A percentile compares a stretch with the other conserved stretches of the same genome.
Conservation (phyloP, 2,888 invertebrate species). For the Euzophera pinguis region DNA sequence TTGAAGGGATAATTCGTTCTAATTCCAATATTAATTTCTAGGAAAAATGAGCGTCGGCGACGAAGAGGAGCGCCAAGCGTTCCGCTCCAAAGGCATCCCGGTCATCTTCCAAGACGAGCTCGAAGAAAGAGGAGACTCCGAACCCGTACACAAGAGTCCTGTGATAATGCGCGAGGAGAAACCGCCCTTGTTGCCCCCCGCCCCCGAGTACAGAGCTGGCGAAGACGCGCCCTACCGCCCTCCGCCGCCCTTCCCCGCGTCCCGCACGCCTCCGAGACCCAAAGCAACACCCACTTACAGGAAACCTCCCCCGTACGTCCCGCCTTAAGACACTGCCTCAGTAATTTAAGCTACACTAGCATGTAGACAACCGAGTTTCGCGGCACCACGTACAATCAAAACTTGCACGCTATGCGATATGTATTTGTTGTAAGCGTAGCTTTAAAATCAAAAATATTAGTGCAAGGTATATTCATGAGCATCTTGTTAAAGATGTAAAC, state of each 20-base stretch:
- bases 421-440: too few species aligned
- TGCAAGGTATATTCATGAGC: too few species aligned
- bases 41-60: constrained; percentile 86
- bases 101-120: constrained; percentile 98
- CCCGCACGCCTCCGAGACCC: constrained; percentile 88
- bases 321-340: constrained; percentile 85
- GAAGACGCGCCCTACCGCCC: constrained; percentile 91
- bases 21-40: constrained; percentile 35
- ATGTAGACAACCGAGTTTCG: constrained; percentile 16
- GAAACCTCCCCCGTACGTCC: constrained; percentile 98
- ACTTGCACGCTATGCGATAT: too few species aligned
- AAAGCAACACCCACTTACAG: constrained; percentile 94
- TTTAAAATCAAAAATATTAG: too few species aligned
- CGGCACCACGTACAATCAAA: not conserved
- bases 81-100: constrained; percentile 92
- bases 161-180: constrained; percentile 97
- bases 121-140: constrained; percentile 93
- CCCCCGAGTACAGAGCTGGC: constrained; percentile 82
- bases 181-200: constrained; percentile 92
- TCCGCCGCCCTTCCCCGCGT: constrained; percentile 90
- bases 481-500: not conserved
- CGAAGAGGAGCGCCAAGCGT: constrained; percentile 90
- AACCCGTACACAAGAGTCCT: constrained; percentile 93
- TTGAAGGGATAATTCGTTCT: not conserved
- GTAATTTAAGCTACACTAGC: constrained; percentile 16